A percentile compares a stretch with the other conserved stretches of the same genome.
These are phyloP conservation scores for Sus scrofa DNA, from an alignment of 2,113 vertebrate genomes.

Conservation along the genomic window T2T-Sscrofa CM000814.6:47254501-47255000, in stretches of 20 bases:
- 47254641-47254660: not conserved
- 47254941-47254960: not conserved
- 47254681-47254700: not conserved
- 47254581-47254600: not conserved
- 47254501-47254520: not conserved
- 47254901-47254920: not conserved
- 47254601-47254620: not conserved
- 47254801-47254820: not conserved
- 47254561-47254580: not conserved
- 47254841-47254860: not conserved
- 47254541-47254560: fast-evolving
- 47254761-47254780: not conserved
- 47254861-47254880: not conserved
- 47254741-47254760: not conserved
- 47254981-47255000: too few relatives aligned
- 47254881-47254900: not conserved
- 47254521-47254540: not conserved
- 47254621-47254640: not conserved
- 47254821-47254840: not conserved
- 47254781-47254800: not conserved
- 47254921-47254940: not conserved
- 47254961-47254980: not conserved
- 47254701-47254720: not conserved
- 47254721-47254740: too few relatives aligned
- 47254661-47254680: not conserved